Evolutionary conservation across 2,797 vertebrate species (phyloP).

Genomic region (Melanotaenia nigrans): DNA sequence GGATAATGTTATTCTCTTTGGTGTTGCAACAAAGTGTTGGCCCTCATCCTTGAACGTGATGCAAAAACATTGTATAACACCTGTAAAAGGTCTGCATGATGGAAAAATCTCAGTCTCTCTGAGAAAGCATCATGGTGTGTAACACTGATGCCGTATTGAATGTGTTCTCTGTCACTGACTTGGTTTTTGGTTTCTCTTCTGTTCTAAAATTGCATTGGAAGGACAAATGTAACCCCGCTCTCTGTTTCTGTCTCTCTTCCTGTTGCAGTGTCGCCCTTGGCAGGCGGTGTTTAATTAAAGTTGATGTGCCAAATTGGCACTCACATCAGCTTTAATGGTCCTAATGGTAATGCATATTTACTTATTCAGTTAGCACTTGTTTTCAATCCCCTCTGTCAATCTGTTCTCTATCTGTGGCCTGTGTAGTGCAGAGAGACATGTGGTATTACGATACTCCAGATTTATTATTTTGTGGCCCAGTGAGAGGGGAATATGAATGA

Average conservation of each 20-base stretch:
- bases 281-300: conserved; percentile 40
- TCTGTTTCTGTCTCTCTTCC: conserved; percentile 50
- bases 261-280: conserved; percentile 56
- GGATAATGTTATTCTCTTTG: conserved; percentile 46
- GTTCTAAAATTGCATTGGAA: conserved; percentile 46
- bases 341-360: conserved; percentile 69
- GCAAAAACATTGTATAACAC: conserved; percentile 47
- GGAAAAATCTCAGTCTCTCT: conserved; percentile 43
- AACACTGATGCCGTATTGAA: conserved; percentile 45
- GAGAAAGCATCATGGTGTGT: conserved; percentile 58
- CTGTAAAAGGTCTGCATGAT: conserved; percentile 50
- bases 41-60: conserved; percentile 44
- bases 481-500: conserved; percentile 67
- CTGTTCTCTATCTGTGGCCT: conserved; percentile 69
- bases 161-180: conserved; percentile 36
- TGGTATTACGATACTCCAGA: conserved; percentile 64
- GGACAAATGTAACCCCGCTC: conserved; percentile 57
- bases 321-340: conserved; percentile 53
- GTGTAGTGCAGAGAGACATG: conserved; percentile 57
- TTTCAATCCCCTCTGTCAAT: conserved; percentile 68
- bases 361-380: conserved; percentile 68
- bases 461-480: conserved; percentile 55
- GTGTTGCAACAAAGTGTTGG: conserved; percentile 41
- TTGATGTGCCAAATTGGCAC: conserved; percentile 66
- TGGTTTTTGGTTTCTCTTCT: conserved; percentile 50